Base-by-base conservation (phyloP, 1,140 invertebrate genomes). In the Caenorhabditis latens region DNA sequence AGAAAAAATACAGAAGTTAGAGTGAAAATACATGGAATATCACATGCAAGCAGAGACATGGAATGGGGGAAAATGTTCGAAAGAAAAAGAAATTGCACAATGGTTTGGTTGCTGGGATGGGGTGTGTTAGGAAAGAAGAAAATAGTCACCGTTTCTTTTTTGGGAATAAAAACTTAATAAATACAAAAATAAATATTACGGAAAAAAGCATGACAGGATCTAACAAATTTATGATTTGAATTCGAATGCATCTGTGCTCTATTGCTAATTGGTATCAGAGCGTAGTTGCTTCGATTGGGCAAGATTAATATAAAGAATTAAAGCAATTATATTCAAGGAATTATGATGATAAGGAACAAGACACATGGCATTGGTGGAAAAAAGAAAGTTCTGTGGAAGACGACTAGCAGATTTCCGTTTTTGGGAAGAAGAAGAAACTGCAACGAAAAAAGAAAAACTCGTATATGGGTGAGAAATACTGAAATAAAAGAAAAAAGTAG, bases 71-170 rank as follows among this genome's bases (percentile, higher is more conserved):
- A 13, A 50, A n/a, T 24, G 19, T 14, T 79, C 16, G 65, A 71
- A 79, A 50, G 43, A 50, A 79, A 79, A 21, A 14, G 71, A 24
- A 79, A 79, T 79, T 79, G 71, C 71, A 79, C 71, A 79, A 53
- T 79, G 43, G 46, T 50, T 79, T n/a, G n/a, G n/a, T n/a, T 50
- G 71, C 46, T 50, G 71, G 46, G 43, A 46, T 5, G 24, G 0
- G 71, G 16, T 42, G 11, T 19, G 8, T n/a, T 14, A 40, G 11
- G 46, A n/a, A 53, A 24, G n/a, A 40, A 19, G 9, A 21, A 75
- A 24, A 32, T 46, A 50, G 9, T 79, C 71, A 79, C 71, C 71
- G 71, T 50, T 50, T 75, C 13, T 2, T n/a, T 19, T 75, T 21
- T 13, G 11, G 46, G 40, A 32, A 53, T 16, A 24, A 53, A 42